phyloP scores from a whole-genome alignment of 2,797 vertebrate genomes.

The Ibycter americanus region DNA sequence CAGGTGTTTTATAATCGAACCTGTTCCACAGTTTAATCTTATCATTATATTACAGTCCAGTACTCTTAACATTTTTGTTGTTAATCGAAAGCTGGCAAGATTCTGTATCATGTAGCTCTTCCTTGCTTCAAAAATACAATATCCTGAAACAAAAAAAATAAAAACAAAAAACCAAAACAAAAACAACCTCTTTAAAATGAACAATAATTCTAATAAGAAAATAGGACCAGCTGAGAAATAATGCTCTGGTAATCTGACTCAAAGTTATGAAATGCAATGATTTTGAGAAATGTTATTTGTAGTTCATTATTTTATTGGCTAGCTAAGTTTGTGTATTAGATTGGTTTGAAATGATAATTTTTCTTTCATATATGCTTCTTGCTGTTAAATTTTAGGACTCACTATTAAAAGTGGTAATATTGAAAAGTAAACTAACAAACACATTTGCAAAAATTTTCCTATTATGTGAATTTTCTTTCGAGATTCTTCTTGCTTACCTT shows the following conservation, averaged over 20 bases:
- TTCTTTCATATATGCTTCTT: background rate
- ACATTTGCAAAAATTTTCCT: background rate
- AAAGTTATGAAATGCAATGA: background rate
- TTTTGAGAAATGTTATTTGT: background rate
- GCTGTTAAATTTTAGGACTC: background rate
- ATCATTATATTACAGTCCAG: slow-evolving; percentile 38
- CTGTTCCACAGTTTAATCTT: slow-evolving; percentile 59
- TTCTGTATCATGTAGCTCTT: background rate
- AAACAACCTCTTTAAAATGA: background rate
- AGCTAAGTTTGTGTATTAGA: background rate
- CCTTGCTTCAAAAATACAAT: slow-evolving; percentile 33
- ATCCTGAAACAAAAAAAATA: background rate
- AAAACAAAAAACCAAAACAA: too few species aligned
- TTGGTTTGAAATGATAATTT: background rate
- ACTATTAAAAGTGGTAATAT: background rate
- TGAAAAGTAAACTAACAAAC: background rate
- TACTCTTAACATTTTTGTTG: slow-evolving; percentile 34
- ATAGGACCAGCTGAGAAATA: background rate
- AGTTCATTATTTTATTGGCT: background rate
- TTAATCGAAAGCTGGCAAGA: slow-evolving; percentile 28
- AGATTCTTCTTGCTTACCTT: background rate
- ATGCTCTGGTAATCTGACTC: background rate
- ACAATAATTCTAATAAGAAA: background rate
- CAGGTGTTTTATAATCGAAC: slow-evolving; percentile 41
- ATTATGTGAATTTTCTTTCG: background rate